Conservation (phyloP, 1,140 invertebrate genomes). For the Drosophila virilis region DNA sequence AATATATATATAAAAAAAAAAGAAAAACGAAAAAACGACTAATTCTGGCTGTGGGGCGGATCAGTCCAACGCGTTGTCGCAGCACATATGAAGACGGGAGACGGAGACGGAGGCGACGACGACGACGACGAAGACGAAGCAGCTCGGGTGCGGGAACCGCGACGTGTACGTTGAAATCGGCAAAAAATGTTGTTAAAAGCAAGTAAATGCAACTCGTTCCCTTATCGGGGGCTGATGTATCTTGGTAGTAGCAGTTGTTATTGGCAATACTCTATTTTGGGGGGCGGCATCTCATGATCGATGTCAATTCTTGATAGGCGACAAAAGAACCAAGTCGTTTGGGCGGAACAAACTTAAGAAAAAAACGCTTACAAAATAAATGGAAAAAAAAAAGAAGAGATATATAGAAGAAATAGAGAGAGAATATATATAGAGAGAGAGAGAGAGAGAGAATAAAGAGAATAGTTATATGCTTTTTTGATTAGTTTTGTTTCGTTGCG, state of each 20-base stretch:
- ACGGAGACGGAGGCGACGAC: slow-evolving; percentile 6
- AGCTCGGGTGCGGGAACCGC: slow-evolving; percentile 15
- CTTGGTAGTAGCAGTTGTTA: slow-evolving; percentile 55
- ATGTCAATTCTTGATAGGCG: slow-evolving; percentile 46
- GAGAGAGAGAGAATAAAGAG: slow-evolving; percentile 68
- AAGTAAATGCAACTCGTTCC: slow-evolving; percentile 22
- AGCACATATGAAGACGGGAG: slow-evolving; percentile 19
- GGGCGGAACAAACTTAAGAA: slow-evolving; percentile 69
- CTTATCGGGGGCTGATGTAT: slow-evolving; percentile 41
- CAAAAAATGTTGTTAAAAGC: slow-evolving; percentile 54
- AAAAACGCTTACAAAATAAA: slow-evolving; percentile 70
- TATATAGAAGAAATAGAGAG: slow-evolving; percentile 65
- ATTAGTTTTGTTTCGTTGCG: slow-evolving; percentile 65
- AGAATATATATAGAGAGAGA: slow-evolving; percentile 52
- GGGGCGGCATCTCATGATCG: slow-evolving; percentile 63
- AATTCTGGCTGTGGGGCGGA: slow-evolving; percentile 8
- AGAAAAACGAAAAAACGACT: background rate
- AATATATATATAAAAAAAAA: too few species aligned
- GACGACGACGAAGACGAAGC: slow-evolving; percentile 1
- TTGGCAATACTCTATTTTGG: slow-evolving; percentile 62
- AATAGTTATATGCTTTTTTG: slow-evolving; percentile 78
- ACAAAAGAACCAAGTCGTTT: slow-evolving; percentile 52
- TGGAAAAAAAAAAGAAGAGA: slow-evolving; percentile 70
- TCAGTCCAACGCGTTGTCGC: slow-evolving; percentile 20
- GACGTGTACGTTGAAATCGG: slow-evolving; percentile 45